A percentile compares a stretch with the other conserved stretches of the same genome.
phyloP scores from a whole-genome alignment of 2,888 invertebrate genomes.

The Diaperis boleti region DNA sequence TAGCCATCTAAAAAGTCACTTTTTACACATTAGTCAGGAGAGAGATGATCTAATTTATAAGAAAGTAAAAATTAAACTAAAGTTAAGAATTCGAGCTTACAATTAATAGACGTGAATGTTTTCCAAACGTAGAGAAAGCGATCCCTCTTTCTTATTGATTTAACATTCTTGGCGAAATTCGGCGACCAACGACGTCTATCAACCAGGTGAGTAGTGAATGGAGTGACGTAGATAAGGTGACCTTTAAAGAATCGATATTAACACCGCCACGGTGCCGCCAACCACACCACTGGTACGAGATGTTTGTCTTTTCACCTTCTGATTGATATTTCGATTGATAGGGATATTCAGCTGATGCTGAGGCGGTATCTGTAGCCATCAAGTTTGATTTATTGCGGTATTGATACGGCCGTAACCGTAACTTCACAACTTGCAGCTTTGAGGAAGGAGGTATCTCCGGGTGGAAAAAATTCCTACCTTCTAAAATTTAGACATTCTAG shows the following conservation, averaged over 20 bases:
- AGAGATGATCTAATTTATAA: too few relatives aligned
- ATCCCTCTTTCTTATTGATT: neutral
- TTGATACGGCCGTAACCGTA: neutral
- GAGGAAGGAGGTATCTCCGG: too few relatives aligned
- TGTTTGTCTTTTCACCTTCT: conserved; percentile 38
- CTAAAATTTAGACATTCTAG: too few relatives aligned
- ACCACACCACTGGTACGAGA: conserved; percentile 40
- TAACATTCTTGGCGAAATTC: neutral
- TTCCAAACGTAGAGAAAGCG: conserved; percentile 19
- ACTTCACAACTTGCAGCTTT: neutral
- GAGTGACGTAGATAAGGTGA: conserved; percentile 57
- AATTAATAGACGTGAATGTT: too few relatives aligned
- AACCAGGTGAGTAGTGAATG: conserved; percentile 54
- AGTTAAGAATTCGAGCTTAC: too few relatives aligned
- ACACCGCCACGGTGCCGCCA: conserved; percentile 52
- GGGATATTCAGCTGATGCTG: too few relatives aligned
- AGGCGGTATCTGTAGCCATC: neutral
- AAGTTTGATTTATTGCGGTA: neutral
- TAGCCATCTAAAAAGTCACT: too few relatives aligned
- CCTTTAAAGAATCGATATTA: conserved; percentile 55
- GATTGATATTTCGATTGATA: conserved; percentile 8
- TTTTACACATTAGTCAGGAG: too few relatives aligned
- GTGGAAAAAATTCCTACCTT: too few relatives aligned
- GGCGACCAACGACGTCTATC: conserved; percentile 35
- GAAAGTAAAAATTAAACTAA: too few relatives aligned